Percentiles rank a stretch among this genome's conserved stretches.
Conservation (phyloP, 2,888 invertebrate genomes). For the Drosophila paracracens region DNA sequence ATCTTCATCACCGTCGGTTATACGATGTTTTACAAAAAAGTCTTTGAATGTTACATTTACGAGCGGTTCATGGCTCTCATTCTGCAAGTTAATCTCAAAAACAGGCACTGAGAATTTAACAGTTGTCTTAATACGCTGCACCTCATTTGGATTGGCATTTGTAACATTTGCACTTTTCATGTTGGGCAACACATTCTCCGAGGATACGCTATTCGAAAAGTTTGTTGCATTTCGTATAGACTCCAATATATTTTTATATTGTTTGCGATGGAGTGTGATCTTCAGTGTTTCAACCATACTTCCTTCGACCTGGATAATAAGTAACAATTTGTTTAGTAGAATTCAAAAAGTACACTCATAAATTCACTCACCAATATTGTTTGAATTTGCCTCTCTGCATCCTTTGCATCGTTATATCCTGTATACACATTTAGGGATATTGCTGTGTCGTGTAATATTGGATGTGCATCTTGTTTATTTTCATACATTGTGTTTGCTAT, state of each 20-base stretch:
- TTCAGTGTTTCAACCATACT: slow-evolving; percentile 93
- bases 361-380: slow-evolving; percentile 54
- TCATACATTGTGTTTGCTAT: slow-evolving; percentile 90
- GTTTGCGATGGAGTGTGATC: slow-evolving; percentile 93
- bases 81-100: slow-evolving; percentile 91
- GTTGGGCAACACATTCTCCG: slow-evolving; percentile 37
- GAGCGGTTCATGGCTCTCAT: slow-evolving; percentile 91
- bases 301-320: slow-evolving; percentile 87
- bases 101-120: slow-evolving; percentile 91
- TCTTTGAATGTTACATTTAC: slow-evolving; percentile 94
- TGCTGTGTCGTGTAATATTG: slow-evolving; percentile 95
- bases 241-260: slow-evolving; percentile 95
- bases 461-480: slow-evolving; percentile 90
- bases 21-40: slow-evolving; percentile 91
- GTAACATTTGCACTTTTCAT: slow-evolving; percentile 28
- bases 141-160: slow-evolving; percentile 26
- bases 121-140: slow-evolving; percentile 61
- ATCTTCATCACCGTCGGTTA: slow-evolving; percentile 89
- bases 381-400: slow-evolving; percentile 42
- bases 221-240: slow-evolving; percentile 86
- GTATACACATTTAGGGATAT: slow-evolving; percentile 87
- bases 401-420: slow-evolving; percentile 44
- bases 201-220: slow-evolving; percentile 50
- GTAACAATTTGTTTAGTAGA: neutral
- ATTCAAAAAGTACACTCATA: neutral